These are phyloP conservation scores for Tupaia tana DNA, from an alignment of 2,113 vertebrate species.

Conservation along the genomic window DNA sequence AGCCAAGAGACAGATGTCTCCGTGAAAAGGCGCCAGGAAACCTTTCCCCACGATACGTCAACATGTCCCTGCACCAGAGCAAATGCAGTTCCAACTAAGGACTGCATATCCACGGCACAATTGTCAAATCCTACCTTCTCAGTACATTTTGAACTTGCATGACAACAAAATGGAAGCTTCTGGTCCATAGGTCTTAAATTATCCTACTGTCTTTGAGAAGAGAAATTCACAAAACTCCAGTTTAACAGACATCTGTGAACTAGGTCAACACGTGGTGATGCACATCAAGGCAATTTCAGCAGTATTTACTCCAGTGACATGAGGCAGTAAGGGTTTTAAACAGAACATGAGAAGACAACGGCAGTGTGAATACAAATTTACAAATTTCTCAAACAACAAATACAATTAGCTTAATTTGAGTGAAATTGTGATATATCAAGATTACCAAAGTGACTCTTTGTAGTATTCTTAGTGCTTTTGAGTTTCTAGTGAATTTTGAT, in stretches of 20 bases:
- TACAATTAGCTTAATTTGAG: neutral
- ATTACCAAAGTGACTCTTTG: neutral
- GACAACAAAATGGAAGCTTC: neutral
- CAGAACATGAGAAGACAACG: neutral
- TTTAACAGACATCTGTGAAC: neutral
- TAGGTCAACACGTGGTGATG: neutral
- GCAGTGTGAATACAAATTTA: neutral
- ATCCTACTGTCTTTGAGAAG: neutral
- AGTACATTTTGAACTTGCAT: neutral
- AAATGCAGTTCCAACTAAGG: too few relatives aligned
- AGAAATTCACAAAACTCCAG: neutral
- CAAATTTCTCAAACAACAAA: neutral
- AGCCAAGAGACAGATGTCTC: too few relatives aligned
- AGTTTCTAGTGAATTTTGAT: neutral
- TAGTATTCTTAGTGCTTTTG: neutral
- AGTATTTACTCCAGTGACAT: too few relatives aligned
- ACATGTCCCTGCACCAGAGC: neutral
- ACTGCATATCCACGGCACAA: neutral
- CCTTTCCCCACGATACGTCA: accelerated
- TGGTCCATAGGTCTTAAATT: neutral
- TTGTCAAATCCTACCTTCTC: too few relatives aligned
- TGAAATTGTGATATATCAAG: neutral
- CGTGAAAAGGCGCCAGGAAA: neutral
- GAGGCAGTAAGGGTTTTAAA: neutral
- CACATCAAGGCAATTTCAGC: neutral